These are phyloP conservation scores for Steinernema scapterisci DNA, from an alignment of 2,888 invertebrate genomes.

Conservation along the genomic window DNA sequence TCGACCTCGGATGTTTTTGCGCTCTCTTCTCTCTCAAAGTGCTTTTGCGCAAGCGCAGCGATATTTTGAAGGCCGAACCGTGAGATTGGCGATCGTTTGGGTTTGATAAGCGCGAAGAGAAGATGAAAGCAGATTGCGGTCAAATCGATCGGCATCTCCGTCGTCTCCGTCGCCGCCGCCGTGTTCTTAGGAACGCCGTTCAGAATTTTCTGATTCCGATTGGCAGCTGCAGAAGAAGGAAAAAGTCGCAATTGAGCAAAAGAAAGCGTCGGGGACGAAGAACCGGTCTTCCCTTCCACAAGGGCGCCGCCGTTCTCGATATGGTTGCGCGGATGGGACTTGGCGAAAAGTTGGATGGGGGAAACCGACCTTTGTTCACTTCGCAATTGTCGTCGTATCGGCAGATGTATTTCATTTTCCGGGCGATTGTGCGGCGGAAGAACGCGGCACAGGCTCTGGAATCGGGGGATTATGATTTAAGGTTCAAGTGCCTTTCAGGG, in stretches of 20 bases:
- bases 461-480: background rate
- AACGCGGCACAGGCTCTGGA: constrained; percentile 10
- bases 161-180: too few relatives aligned
- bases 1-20: too few relatives aligned
- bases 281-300: background rate
- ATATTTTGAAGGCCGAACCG: background rate
- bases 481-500: too few relatives aligned
- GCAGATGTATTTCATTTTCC: constrained; percentile 47
- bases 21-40: background rate
- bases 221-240: background rate
- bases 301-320: too few relatives aligned
- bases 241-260: background rate
- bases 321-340: too few relatives aligned
- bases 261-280: background rate
- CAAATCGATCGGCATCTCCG: constrained; percentile 21
- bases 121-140: background rate
- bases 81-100: constrained; percentile 3
- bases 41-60: background rate
- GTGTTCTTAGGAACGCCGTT: too few relatives aligned
- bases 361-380: constrained; percentile 41
- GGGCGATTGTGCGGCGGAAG: constrained; percentile 42
- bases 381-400: constrained; percentile 47
- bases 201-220: background rate
- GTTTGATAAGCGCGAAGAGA: background rate
- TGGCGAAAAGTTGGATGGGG: background rate